A percentile compares a stretch with the other conserved stretches of the same genome.
Conservation (phyloP, 1,140 invertebrate genomes). For the Geopemphigus sp. region DNA sequence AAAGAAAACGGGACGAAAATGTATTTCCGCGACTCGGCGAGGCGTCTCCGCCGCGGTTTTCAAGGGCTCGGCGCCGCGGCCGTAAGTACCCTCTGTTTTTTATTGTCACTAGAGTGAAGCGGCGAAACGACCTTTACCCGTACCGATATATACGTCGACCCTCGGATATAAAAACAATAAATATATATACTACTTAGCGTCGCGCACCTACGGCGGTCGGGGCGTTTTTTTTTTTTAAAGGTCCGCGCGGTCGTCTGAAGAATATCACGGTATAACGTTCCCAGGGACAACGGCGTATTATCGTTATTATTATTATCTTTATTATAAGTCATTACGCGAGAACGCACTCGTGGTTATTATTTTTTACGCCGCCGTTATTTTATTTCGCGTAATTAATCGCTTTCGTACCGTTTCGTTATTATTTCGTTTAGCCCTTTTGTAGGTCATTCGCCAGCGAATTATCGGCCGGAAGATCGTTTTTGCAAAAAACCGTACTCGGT, state of each 20-base stretch:
- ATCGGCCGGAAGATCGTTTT: not conserved
- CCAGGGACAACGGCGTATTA: not conserved
- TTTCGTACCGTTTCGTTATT: not conserved
- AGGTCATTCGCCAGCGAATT: not conserved
- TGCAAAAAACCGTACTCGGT: too few relatives aligned
- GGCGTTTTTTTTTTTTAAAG: constrained; percentile 13
- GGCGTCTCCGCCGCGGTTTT: not conserved
- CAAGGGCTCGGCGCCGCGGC: not conserved
- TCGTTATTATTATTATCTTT: too few relatives aligned
- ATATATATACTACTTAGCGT: constrained; percentile 25
- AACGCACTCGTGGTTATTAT: not conserved
- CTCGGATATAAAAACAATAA: not conserved
- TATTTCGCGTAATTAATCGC: constrained; percentile 4
- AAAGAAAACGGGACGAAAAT: constrained; percentile 1
- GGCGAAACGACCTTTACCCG: constrained; percentile 40
- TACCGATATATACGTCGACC: constrained; percentile 26
- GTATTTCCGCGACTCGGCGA: not conserved
- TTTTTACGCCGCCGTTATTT: constrained; percentile 1
- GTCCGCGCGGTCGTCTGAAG: constrained; percentile 21
- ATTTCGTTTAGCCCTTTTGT: not conserved
- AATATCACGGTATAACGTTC: constrained; percentile 23
- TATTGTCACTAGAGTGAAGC: constrained; percentile 41
- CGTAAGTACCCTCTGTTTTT: constrained; percentile 47
- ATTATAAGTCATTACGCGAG: constrained; percentile 30
- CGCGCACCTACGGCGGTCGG: not conserved